Conservation (phyloP, 2,797 vertebrate species). For the Balearica regulorum region DNA sequence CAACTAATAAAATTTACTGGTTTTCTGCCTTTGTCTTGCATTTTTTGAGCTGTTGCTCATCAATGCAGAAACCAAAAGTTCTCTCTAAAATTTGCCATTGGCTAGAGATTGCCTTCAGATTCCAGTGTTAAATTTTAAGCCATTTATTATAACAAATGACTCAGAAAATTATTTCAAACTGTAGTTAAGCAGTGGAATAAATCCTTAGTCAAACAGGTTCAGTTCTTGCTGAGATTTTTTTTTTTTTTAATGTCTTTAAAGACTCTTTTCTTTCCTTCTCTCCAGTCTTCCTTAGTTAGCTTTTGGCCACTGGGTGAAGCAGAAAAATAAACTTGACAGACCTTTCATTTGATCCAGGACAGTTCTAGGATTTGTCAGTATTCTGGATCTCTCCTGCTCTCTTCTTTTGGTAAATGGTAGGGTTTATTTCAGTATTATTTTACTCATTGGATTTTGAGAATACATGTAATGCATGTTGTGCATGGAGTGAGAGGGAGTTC, state of each 20-base stretch:
- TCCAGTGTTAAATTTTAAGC: background rate
- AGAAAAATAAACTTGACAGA: background rate
- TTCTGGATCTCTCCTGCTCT: background rate
- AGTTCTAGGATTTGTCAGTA: background rate
- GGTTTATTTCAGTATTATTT: background rate
- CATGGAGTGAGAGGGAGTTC: background rate
- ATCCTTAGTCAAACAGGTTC: background rate
- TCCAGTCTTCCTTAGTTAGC: background rate
- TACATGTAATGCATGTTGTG: background rate
- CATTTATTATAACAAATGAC: background rate
- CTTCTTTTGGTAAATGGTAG: background rate
- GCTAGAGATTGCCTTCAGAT: background rate
- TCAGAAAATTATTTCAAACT: background rate
- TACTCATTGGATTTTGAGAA: background rate
- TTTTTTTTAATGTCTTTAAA: background rate
- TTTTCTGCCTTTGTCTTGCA: background rate
- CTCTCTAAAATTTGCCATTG: background rate
- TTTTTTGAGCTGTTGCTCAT: background rate
- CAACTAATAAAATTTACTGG: background rate
- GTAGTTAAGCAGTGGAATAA: background rate
- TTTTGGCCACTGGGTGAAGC: background rate
- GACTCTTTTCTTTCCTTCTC: background rate
- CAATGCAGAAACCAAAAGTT: background rate
- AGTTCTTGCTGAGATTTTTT: background rate
- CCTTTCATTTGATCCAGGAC: background rate